Evolutionary conservation across 2,888 invertebrate genomes (phyloP).

Genomic region (Gryllus longicercus): DNA sequence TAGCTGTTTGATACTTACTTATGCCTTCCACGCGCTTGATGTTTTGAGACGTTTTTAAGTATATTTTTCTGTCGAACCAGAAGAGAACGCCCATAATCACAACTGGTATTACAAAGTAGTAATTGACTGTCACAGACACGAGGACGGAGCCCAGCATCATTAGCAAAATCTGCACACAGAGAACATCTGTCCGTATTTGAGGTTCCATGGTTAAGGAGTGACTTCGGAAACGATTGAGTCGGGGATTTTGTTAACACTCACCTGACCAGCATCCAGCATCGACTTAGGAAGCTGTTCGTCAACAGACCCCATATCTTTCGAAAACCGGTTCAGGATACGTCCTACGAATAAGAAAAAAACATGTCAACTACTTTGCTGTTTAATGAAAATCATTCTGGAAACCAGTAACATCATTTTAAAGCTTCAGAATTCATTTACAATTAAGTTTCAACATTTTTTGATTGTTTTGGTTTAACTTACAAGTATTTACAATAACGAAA

Average conservation of each 20-base stretch:
- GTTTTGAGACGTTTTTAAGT: conserved; percentile 57
- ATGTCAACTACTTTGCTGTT: too few relatives aligned
- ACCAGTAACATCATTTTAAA: too few relatives aligned
- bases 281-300: conserved; percentile 68
- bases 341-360: conserved; percentile 49
- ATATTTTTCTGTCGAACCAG: conserved; percentile 22
- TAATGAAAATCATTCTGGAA: too few relatives aligned
- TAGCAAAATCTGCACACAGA: conserved; percentile 17
- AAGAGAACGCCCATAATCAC: conserved; percentile 25
- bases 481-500: too few relatives aligned
- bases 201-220: too few relatives aligned
- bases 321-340: conserved; percentile 76
- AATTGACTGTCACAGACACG: conserved; percentile 23
- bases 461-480: too few relatives aligned
- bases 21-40: conserved; percentile 78
- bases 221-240: too few relatives aligned
- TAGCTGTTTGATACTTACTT: conserved; percentile 57
- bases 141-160: conserved; percentile 18
- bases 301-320: conserved; percentile 77
- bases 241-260: neutral
- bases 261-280: conserved; percentile 60
- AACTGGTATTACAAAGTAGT: conserved; percentile 20
- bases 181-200: too few relatives aligned
- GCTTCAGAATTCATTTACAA: too few relatives aligned
- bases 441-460: too few relatives aligned